Evolutionary conservation across 2,888 invertebrate genomes (phyloP).

Genomic region (Ectobius pallidus): DNA sequence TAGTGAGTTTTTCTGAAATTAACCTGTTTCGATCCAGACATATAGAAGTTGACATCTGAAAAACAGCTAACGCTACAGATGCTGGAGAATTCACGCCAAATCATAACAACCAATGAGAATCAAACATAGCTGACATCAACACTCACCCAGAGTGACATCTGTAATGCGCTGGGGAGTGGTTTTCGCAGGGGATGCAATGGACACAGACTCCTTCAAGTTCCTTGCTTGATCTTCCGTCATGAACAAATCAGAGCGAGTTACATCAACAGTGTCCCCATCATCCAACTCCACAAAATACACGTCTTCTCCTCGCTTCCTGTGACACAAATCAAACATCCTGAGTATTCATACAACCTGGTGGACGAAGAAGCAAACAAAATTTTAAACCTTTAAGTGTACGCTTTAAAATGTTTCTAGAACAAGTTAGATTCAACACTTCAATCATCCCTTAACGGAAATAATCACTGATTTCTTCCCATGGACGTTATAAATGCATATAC

Average conservation of each 20-base stretch:
- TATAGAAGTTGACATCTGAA: no score
- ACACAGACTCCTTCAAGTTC: slow-evolving; percentile 49
- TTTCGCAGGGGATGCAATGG: slow-evolving; percentile 45
- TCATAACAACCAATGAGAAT: no score
- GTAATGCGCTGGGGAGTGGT: slow-evolving; percentile 23
- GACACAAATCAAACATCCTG: no score
- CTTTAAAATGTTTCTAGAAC: neutral
- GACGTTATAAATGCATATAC: no score
- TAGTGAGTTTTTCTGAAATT: no score
- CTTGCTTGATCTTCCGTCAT: slow-evolving; percentile 58
- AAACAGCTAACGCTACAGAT: no score
- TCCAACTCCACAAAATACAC: slow-evolving; percentile 44
- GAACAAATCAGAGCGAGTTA: slow-evolving; percentile 61
- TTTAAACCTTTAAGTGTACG: neutral
- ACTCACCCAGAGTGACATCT: slow-evolving; percentile 28
- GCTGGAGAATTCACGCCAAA: no score
- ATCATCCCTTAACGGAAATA: neutral
- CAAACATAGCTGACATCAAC: no score
- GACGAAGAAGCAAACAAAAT: neutral
- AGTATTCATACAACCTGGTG: neutral
- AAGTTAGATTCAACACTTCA: neutral
- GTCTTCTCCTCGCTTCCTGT: slow-evolving; percentile 30
- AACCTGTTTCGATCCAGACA: no score
- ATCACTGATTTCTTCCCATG: neutral
- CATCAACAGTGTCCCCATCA: slow-evolving; percentile 57